phyloP scores from a whole-genome alignment of 2,797 vertebrate species.

The Protosalanx chinensis region DNA sequence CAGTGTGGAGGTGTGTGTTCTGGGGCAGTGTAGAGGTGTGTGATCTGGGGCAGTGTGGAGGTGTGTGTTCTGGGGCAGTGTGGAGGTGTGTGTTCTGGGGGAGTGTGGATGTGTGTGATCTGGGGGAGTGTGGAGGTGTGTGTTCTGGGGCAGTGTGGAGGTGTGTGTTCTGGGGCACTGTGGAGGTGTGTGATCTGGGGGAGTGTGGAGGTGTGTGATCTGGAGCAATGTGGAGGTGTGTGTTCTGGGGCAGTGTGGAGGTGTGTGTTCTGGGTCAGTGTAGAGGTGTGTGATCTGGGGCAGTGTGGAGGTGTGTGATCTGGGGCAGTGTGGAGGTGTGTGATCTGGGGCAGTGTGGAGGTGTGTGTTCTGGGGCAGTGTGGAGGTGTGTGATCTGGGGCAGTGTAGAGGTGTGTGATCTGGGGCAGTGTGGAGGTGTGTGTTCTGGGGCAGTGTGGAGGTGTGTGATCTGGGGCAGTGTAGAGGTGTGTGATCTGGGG shows the following conservation, averaged over 20 bases:
- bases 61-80: slow-evolving; percentile 9
- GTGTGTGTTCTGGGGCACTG: neutral
- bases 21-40: neutral
- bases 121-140: neutral
- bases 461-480: neutral
- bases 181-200: neutral
- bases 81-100: neutral
- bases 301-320: no score
- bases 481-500: slow-evolving; percentile 1
- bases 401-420: no score
- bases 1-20: neutral
- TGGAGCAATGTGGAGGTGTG: neutral
- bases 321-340: no score
- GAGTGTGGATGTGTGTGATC: neutral
- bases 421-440: no score
- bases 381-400: no score
- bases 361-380: no score
- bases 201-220: neutral
- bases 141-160: neutral
- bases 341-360: no score
- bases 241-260: neutral
- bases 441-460: no score
- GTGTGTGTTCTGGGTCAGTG: no score
- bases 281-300: no score
- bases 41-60: neutral